Base-by-base conservation (phyloP, 2,888 invertebrate species). In the Oscheius sp. region DNA sequence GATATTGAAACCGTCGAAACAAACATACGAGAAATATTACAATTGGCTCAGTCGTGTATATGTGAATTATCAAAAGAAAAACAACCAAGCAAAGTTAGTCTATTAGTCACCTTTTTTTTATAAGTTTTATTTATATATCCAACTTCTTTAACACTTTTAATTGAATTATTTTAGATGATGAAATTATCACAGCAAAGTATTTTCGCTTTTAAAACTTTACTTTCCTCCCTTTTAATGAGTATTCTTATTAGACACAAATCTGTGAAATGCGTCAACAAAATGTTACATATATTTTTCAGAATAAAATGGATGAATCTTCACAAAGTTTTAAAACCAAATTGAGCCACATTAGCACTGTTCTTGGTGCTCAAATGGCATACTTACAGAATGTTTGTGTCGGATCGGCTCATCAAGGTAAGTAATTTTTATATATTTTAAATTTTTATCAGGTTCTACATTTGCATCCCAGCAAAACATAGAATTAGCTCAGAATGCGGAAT, bases 381-480 rank as follows among this genome's bases (percentile, higher is more conserved):
- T 65, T 80, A 22, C 67, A 72, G 33, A 75, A 80, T 62, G 80
- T 80, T 5, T 80, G 78, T 68, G 78, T 80, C 57, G 80, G 54
- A 32, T 54, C 54, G 20, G 32, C 54, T 2, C 54, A 54, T 24
- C 54, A 4, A 33, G 50, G 51, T 49, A 49, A 12, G 41, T 12
- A 24, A 12, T 9, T 26, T 49, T 28, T 63, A 20, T 12, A n/a
- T 28, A 20, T 17, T 32, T 64, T 20, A 32, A 32, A 6, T 8
- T 24, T 44, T 28, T 49, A 63, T 45, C 36, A 54, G 73, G 74
- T n/a, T 74, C 75, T 2, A 77, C 77, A n/a, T 74, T 75, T 62
- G 75, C 77, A n/a, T 61, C 71, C 3, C 68, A 72, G 12, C 74
- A 77, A 67, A 80, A 76, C 57, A 71, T 68, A 4, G 67, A 38